Base-by-base conservation (phyloP, 1,140 invertebrate genomes). In the Mercenaria mercenaria region DNA sequence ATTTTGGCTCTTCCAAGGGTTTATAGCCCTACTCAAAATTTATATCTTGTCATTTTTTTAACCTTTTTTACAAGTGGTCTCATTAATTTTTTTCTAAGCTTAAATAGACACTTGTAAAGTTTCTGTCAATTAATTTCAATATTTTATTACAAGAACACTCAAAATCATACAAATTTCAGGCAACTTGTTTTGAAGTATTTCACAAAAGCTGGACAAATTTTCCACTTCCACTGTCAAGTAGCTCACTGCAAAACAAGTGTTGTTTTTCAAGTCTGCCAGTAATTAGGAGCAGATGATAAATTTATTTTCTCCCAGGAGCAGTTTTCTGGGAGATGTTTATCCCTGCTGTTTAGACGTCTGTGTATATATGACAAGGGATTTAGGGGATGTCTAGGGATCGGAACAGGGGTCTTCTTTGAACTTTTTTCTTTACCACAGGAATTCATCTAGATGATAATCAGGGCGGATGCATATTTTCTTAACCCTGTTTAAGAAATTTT, bases 171-270 rank as follows among this genome's bases (percentile, higher is more conserved):
- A 56, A 43, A 74, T 85, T 72, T 56, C 20, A 72, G n/a, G 41
- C 32, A 26, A 72, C 56, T 69, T 72, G n/a, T 85, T 56, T 37
- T 74, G 43, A 74, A 85, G 64, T 13, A 69, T 23, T 52, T 47
- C 43, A 34, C 41, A 74, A 56, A 83, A 67, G 41, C 32, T 85
- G 67, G 82, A 85, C 82, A 85, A 85, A 85, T 85, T 85, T 85
- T 72, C 82, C 64, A 72, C 82, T 85, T 74, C 37, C 29, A 72
- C 23, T 74, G 37, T 72, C 67, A 85, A 85, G 82, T 52, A 74
- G 29, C 43, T 72, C n/a, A 1, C 8, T 18, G 47, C 37, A n/a
- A 34, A 85, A 85, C 82, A 85, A 85, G 82, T 85, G 82, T 72
- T 85, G 32, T 50, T 85, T 72, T 85, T 72, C 82, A 85, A 52